A percentile compares a stretch with the other conserved stretches of the same genome.
Conservation (phyloP, 2,113 vertebrate species). For the Xiphorhynchus elegans region DNA sequence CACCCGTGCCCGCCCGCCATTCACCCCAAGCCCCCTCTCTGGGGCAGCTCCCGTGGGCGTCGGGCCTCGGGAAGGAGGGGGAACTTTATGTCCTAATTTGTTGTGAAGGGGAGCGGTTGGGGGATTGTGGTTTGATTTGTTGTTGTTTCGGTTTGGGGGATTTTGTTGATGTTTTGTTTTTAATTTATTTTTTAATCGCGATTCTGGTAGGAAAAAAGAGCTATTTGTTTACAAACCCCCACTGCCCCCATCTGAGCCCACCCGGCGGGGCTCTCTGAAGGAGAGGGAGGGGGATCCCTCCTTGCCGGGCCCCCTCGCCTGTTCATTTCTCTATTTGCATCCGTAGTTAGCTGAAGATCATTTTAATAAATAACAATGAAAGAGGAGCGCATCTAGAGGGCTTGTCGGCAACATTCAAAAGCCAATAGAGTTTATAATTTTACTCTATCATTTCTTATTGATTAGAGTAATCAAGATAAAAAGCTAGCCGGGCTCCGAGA, state of each 20-base stretch:
- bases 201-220: neutral
- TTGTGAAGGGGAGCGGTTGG: neutral
- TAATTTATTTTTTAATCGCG: neutral
- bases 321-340: constrained; percentile 69
- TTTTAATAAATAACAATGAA: constrained; percentile 84
- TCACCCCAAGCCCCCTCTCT: neutral
- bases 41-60: neutral
- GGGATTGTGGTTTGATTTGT: neutral
- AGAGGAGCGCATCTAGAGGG: constrained; percentile 76
- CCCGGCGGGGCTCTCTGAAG: neutral
- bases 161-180: neutral
- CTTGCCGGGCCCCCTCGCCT: neutral
- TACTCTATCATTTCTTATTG: constrained; percentile 88
- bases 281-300: neutral
- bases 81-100: neutral
- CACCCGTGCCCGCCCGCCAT: neutral
- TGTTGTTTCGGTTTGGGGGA: neutral
- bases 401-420: constrained; percentile 82
- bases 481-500: constrained; percentile 84
- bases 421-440: constrained; percentile 88
- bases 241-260: neutral
- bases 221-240: constrained; percentile 24
- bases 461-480: constrained; percentile 91
- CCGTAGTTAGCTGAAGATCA: constrained; percentile 72
- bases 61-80: neutral